These are phyloP conservation scores for Rhea americana DNA, from an alignment of 2,113 vertebrate species.

Conservation along the genomic window DNA sequence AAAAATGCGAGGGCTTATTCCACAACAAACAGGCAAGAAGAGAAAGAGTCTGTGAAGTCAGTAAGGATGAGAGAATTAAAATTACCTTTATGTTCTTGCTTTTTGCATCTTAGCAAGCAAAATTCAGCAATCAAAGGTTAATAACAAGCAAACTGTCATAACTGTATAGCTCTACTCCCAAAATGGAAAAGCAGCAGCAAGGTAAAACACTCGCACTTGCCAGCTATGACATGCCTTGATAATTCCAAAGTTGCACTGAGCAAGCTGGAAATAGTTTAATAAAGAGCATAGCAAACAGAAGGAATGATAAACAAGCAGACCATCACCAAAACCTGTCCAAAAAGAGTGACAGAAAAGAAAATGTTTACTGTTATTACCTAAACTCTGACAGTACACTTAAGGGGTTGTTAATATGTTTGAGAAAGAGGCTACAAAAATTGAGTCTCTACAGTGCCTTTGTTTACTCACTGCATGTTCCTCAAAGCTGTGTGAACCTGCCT, in stretches of 20 bases:
- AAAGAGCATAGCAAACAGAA: not conserved
- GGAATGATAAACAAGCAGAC: not conserved
- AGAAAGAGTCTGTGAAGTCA: constrained; percentile 22
- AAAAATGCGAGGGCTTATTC: constrained; percentile 24
- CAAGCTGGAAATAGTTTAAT: constrained; percentile 12
- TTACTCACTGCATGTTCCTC: not conserved
- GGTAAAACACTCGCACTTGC: not conserved
- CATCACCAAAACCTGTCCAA: not conserved
- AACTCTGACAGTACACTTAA: not conserved
- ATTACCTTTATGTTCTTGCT: constrained; percentile 44
- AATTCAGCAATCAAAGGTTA: constrained; percentile 50
- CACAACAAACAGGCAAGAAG: constrained; percentile 4
- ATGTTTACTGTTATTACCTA: not conserved
- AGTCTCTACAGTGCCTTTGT: not conserved
- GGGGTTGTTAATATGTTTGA: not conserved
- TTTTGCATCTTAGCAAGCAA: constrained; percentile 40
- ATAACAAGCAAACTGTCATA: constrained; percentile 51
- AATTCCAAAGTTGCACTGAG: constrained; percentile 8
- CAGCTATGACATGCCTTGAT: constrained; percentile 1
- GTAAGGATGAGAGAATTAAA: constrained; percentile 50
- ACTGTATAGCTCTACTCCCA: constrained; percentile 33
- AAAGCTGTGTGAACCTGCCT: not conserved
- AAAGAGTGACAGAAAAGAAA: not conserved
- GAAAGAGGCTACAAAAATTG: not conserved
- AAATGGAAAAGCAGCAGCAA: constrained; percentile 27